Conservation (phyloP, 2,888 invertebrate genomes). For the Hemaris fuciformis region DNA sequence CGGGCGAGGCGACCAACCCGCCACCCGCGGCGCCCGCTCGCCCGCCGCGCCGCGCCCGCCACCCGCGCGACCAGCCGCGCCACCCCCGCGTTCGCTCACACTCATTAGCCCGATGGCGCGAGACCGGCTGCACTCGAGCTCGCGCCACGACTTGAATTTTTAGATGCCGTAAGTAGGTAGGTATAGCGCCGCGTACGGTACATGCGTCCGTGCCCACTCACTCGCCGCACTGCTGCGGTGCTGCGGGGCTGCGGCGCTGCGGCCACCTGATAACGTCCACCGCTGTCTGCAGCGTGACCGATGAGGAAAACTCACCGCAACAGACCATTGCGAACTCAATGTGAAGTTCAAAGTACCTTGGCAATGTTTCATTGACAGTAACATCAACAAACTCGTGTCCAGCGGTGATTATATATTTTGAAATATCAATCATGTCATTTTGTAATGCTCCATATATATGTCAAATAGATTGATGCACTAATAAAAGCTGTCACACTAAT, state of each 20-base stretch:
- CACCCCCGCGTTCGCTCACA: constrained; percentile 26
- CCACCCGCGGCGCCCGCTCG: constrained; percentile 22
- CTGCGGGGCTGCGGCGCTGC: no score
- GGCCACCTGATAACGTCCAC: neutral
- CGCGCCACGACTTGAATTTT: constrained; percentile 67
- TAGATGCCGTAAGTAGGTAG: constrained; percentile 37
- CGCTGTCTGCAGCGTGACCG: neutral
- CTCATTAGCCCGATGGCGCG: constrained; percentile 50
- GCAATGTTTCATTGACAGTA: neutral
- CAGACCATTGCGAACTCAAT: neutral
- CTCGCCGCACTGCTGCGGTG: neutral
- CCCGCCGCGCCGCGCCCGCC: constrained; percentile 15
- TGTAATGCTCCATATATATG: no score
- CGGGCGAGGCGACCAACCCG: constrained; percentile 57
- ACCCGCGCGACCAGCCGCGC: constrained; percentile 20
- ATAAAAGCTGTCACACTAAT: neutral
- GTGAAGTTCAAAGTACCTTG: neutral
- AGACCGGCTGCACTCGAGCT: constrained; percentile 58
- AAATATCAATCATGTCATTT: no score
- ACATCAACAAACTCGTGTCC: neutral
- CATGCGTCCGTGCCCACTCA: neutral
- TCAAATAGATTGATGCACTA: neutral
- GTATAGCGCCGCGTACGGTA: neutral
- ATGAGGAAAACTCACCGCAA: neutral
- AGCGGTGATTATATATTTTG: no score